A percentile compares a stretch with the other conserved stretches of the same genome.
phyloP scores from a whole-genome alignment of 1,140 invertebrate genomes.

The Ceratosolen solmsi region DNA sequence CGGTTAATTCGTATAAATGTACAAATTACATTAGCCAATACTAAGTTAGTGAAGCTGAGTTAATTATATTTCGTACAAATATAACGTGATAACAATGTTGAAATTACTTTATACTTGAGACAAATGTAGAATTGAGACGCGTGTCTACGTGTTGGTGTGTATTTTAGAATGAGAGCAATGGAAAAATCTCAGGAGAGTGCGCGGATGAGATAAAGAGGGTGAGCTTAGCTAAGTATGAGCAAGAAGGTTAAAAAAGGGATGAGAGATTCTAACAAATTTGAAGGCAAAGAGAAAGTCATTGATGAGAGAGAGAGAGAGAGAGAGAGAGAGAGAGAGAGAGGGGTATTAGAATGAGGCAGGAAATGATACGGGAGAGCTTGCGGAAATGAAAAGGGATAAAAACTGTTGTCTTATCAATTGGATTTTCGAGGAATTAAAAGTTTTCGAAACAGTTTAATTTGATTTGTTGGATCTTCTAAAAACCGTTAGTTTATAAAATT shows the following conservation, averaged over 20 bases:
- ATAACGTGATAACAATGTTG: slow-evolving; percentile 5
- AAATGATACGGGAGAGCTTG: neutral
- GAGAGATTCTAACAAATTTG: neutral
- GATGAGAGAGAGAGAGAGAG: too few species aligned
- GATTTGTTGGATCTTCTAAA: neutral
- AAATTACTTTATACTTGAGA: neutral
- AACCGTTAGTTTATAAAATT: neutral
- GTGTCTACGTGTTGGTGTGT: neutral
- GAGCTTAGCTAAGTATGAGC: neutral
- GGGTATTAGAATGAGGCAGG: neutral
- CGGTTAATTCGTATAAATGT: neutral
- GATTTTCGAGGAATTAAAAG: slow-evolving; percentile 38
- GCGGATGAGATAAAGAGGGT: neutral
- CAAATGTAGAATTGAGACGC: neutral
- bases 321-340: too few species aligned
- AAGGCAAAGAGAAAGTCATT: slow-evolving; percentile 14
- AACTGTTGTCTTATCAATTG: slow-evolving; percentile 39
- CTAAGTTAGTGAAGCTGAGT: slow-evolving; percentile 17
- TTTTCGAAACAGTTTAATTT: neutral
- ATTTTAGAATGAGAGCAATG: neutral
- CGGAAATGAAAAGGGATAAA: slow-evolving; percentile 20
- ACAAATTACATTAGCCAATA: neutral
- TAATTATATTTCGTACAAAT: slow-evolving; percentile 17
- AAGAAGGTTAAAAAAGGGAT: neutral
- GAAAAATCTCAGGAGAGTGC: neutral